phyloP scores from a whole-genome alignment of 2,888 invertebrate genomes.

The Pelosia muscerda region DNA sequence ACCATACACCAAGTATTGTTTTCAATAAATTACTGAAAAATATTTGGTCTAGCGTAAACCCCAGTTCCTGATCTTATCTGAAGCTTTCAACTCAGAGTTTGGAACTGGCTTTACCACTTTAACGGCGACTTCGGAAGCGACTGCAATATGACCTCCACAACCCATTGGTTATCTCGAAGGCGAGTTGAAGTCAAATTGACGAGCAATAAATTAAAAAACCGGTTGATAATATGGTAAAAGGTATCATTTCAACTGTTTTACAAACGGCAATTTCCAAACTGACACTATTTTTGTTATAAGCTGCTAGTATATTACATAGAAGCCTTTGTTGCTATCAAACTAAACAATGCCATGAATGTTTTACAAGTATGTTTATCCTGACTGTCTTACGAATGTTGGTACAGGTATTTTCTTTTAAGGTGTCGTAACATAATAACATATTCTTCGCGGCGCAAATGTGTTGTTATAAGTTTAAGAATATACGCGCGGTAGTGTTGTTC shows the following conservation, averaged over 20 bases:
- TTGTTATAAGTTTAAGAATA: conserved; percentile 2
- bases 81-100: too few species aligned
- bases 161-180: too few species aligned
- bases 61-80: too few species aligned
- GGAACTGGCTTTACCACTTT: too few species aligned
- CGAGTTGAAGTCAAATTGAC: too few species aligned
- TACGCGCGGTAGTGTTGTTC: neutral
- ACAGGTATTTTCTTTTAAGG: neutral
- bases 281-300: neutral
- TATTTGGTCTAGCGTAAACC: too few species aligned
- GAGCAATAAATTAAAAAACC: too few species aligned
- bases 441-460: neutral
- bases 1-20: too few species aligned
- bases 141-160: too few species aligned
- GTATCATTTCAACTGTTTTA: neutral
- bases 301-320: neutral
- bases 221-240: too few species aligned
- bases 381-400: neutral
- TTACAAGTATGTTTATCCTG: neutral
- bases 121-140: too few species aligned
- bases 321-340: neutral
- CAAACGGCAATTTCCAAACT: neutral
- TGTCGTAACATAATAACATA: neutral
- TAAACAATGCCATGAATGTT: conserved; percentile 2
- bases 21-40: too few species aligned